Evolutionary conservation across 2,888 invertebrate genomes (phyloP).

Genomic region (Phytoseiulus persimilis): DNA sequence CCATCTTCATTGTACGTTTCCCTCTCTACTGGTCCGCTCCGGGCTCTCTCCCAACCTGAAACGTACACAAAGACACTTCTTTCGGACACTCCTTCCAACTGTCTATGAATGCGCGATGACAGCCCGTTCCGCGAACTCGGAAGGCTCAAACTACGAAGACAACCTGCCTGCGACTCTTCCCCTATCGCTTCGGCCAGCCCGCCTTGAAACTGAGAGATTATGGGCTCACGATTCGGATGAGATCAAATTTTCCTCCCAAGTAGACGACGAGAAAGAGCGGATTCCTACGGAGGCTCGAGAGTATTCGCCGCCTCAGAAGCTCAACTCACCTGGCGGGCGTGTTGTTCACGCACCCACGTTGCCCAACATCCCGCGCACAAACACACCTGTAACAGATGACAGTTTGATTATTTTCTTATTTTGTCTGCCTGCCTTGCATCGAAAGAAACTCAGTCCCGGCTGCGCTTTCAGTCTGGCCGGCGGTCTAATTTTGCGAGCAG

Average conservation of each 20-base stretch:
- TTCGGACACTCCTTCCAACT: too few relatives aligned
- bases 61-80: background rate
- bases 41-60: background rate
- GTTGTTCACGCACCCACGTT: background rate
- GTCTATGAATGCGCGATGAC: too few relatives aligned
- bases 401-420: background rate
- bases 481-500: background rate
- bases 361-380: background rate
- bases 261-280: too few relatives aligned
- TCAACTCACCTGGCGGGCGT: background rate
- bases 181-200: too few relatives aligned
- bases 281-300: too few relatives aligned
- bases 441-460: background rate
- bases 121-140: too few relatives aligned
- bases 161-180: too few relatives aligned
- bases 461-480: background rate
- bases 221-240: too few relatives aligned
- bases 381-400: background rate
- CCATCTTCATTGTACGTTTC: background rate
- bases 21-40: background rate
- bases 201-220: too few relatives aligned
- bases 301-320: background rate
- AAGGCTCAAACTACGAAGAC: too few relatives aligned
- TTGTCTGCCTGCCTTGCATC: background rate
- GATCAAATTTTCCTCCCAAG: too few relatives aligned